phyloP scores from a whole-genome alignment of 2,113 vertebrate genomes.

The Nannospalax galili region DNA sequence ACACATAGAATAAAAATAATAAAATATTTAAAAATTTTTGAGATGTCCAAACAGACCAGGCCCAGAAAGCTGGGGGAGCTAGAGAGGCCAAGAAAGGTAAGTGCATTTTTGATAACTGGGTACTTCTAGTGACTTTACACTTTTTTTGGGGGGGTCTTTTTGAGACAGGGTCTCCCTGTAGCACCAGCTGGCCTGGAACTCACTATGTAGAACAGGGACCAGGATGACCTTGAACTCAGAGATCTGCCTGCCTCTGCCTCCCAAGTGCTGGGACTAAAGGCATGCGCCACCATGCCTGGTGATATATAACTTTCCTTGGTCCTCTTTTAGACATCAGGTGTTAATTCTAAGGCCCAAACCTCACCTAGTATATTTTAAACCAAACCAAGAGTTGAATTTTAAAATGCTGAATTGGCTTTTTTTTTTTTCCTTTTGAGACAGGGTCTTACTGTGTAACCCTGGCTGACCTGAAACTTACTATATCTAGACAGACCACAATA shows the following conservation, averaged over 20 bases:
- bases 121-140: not conserved
- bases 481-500: too few species aligned
- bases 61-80: constrained; percentile 91
- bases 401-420: not conserved
- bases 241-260: too few species aligned
- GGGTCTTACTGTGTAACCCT: not conserved
- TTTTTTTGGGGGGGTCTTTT: too few species aligned
- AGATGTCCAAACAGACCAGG: constrained; percentile 77
- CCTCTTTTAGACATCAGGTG: not conserved
- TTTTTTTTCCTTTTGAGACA: not conserved
- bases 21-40: too few species aligned
- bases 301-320: not conserved
- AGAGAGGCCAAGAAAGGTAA: constrained; percentile 82
- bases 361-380: not conserved
- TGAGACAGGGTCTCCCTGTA: too few species aligned
- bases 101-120: not conserved
- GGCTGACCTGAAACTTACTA: not conserved
- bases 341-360: not conserved
- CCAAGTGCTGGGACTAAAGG: too few species aligned
- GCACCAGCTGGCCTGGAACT: too few species aligned
- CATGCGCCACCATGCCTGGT: not conserved
- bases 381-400: not conserved
- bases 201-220: too few species aligned
- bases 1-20: too few species aligned
- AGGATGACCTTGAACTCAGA: too few species aligned